Evolutionary conservation across 2,888 invertebrate genomes (phyloP).

Genomic region (Glyphotaelius pellucidus): DNA sequence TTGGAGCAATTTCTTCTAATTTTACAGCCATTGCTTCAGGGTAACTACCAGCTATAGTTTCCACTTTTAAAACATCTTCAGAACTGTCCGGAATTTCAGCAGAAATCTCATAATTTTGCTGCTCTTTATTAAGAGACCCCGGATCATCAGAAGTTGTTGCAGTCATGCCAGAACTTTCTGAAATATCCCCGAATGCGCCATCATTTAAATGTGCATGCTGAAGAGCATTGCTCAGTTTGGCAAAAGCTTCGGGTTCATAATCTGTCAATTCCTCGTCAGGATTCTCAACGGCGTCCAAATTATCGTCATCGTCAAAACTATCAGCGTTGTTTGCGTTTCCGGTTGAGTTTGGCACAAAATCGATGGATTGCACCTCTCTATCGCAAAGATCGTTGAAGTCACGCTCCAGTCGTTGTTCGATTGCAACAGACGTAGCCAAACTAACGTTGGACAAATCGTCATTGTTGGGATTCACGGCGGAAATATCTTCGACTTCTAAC

Average conservation of each 20-base stretch:
- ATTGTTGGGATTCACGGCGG: not conserved
- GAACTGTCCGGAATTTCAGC: not conserved
- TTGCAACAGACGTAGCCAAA: not conserved
- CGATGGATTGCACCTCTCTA: slow-evolving; percentile 16
- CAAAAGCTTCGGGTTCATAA: not conserved
- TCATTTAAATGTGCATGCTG: not conserved
- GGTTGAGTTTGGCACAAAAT: not conserved
- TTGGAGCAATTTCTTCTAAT: not conserved
- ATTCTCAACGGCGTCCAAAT: not conserved
- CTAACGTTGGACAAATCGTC: not conserved
- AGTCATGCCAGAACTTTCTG: not conserved
- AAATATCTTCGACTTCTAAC: not conserved
- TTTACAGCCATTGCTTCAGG: not conserved
- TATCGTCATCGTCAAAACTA: not conserved
- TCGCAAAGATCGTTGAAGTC: slow-evolving; percentile 13
- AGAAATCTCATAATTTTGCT: not conserved
- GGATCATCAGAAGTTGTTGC: not conserved
- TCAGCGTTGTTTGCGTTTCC: not conserved
- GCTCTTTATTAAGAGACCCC: not conserved
- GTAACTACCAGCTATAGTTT: not conserved
- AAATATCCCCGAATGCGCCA: not conserved
- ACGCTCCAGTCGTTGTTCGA: not conserved
- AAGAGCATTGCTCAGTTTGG: not conserved
- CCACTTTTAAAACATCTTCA: not conserved
- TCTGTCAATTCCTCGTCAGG: not conserved